These are phyloP conservation scores for Chrysotoxum bicinctum DNA, from an alignment of 2,888 invertebrate species.

Conservation along the genomic window DNA sequence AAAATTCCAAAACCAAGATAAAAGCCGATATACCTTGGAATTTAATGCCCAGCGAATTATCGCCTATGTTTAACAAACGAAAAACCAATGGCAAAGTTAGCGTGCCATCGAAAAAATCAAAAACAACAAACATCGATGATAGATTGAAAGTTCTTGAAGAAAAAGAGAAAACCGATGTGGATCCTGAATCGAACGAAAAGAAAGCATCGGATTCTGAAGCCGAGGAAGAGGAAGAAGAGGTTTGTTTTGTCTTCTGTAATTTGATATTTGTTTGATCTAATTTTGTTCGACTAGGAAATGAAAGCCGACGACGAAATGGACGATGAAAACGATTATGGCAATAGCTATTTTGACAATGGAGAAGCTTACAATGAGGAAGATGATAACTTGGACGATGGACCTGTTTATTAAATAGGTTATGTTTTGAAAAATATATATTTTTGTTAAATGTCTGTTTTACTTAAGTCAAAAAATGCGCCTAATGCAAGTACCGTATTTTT, in stretches of 20 bases:
- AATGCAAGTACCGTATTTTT: too few relatives aligned
- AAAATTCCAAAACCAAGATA: slow-evolving; percentile 76
- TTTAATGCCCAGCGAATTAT: slow-evolving; percentile 85
- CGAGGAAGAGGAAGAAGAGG: slow-evolving; percentile 77
- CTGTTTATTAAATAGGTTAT: slow-evolving; percentile 83
- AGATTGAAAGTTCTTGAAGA: slow-evolving; percentile 87
- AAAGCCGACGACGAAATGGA: slow-evolving; percentile 90
- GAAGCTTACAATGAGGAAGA: slow-evolving; percentile 94
- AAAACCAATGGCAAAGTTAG: slow-evolving; percentile 63
- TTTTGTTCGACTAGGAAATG: slow-evolving; percentile 66
- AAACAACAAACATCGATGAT: slow-evolving; percentile 77
- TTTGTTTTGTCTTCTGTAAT: slow-evolving; percentile 6
- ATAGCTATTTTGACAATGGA: slow-evolving; percentile 94
- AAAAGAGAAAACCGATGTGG: slow-evolving; percentile 83
- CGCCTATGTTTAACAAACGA: slow-evolving; percentile 75
- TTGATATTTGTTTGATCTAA: background rate
- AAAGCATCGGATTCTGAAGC: slow-evolving; percentile 85
- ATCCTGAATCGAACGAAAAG: slow-evolving; percentile 84
- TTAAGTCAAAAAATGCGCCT: too few relatives aligned
- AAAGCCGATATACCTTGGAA: slow-evolving; percentile 82
- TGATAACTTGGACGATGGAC: slow-evolving; percentile 92
- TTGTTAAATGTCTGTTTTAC: background rate
- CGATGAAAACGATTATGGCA: slow-evolving; percentile 93
- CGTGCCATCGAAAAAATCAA: slow-evolving; percentile 75
- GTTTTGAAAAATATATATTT: background rate